A percentile compares a stretch with the other conserved stretches of the same genome.
phyloP scores from a whole-genome alignment of 37 sponge, comb jelly and placozoan species.

The Bolinopsis microptera region DNA sequence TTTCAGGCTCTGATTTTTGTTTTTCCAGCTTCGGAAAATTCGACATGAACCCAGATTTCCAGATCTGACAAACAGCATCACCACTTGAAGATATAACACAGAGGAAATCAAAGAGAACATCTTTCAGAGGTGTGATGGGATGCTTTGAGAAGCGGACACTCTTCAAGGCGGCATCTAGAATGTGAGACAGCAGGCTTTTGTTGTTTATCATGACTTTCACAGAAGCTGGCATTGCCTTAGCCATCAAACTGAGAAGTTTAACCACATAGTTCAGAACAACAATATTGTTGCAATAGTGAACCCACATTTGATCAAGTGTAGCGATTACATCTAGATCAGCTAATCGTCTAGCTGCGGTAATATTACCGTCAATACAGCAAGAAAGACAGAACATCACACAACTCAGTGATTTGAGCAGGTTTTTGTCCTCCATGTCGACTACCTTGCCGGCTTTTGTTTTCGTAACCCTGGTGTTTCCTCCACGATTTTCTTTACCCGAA shows the following conservation, averaged over 20 bases:
- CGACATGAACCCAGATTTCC: constrained; percentile 47
- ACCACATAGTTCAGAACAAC: constrained; percentile 41
- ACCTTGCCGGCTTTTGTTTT: neutral
- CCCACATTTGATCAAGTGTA: neutral
- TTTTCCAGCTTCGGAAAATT: constrained; percentile 28
- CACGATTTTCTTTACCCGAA: constrained; percentile 13
- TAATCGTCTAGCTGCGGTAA: neutral
- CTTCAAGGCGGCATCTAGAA: neutral
- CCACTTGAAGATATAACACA: neutral
- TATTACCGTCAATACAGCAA: neutral
- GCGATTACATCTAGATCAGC: constrained; percentile 43
- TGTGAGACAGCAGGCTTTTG: neutral
- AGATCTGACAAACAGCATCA: constrained; percentile 33
- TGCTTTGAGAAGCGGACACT: constrained; percentile 45
- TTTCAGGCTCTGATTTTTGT: constrained; percentile 47
- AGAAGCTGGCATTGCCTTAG: neutral
- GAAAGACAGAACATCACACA: constrained; percentile 26
- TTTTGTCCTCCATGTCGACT: neutral
- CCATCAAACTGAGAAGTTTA: neutral
- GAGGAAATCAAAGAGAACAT: constrained; percentile 42
- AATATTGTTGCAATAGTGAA: constrained; percentile 20
- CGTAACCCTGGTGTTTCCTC: neutral
- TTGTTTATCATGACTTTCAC: neutral
- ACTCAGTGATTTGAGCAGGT: neutral
- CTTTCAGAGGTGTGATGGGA: constrained; percentile 22